Evolutionary conservation across 2,888 invertebrate genomes (phyloP), one percentile per base, ranked within the genome.

Genomic region (Chloroclystis v-ata): DNA sequence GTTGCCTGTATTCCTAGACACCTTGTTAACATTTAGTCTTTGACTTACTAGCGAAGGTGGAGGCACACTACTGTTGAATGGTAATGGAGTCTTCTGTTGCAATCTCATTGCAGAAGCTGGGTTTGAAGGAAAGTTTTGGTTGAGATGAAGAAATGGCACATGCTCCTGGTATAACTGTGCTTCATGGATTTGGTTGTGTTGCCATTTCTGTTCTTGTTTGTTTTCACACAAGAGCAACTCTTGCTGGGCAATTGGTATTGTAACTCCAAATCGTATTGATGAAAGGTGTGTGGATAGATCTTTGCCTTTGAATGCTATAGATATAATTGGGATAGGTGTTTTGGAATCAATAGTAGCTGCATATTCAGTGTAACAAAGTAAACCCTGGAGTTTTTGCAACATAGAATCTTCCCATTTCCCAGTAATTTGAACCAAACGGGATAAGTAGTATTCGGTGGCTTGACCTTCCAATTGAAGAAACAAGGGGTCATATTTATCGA

Each of bases 381-480:
- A 55, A 53, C 78, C 78, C 56, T 82, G 84, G 5, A 88, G 69
- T 61, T 82, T 82, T 26, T 77, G 57, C 43, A 83, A 54, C 1
- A 85, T 72, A 12, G 83, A 75, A 10, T 82, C 79, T 4, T 89
- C 89, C 92, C 92, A 92, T 49, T 75, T 69, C 7, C 88, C 88
- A 8, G 81, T 78, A 1, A 81, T 69, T 53, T 89, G 87, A 54
- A 89, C 80, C 5, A 91, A 81, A 49, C 91, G 84, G 12, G 90
- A 88, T 43, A 93, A 71, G 49, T 90, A 87, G 60, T 91, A 92
- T 35, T 90, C 89, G 4, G 81, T 74, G 2, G 92, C 92, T 67
- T 91, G 89, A 1, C 91, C 89, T 41, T 89, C 88, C 54, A 91
- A 67, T 32, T 89, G 71, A 37, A 80, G 59, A 54, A 89, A 79